These are phyloP conservation scores for Propithecus coquereli DNA, from an alignment of 2,113 vertebrate genomes.

Conservation along the genomic window DNA sequence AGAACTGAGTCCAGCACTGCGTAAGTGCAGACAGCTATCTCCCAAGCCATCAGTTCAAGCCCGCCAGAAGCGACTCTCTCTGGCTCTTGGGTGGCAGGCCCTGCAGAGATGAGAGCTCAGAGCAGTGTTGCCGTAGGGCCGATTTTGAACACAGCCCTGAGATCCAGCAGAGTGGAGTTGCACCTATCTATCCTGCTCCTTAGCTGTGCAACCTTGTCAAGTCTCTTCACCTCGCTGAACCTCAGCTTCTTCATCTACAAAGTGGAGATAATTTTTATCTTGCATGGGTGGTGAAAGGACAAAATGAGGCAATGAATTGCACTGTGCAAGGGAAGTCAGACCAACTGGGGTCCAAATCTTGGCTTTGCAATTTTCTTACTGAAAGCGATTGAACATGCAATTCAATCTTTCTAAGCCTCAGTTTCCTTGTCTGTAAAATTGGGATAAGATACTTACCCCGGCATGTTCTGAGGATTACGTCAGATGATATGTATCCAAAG, in stretches of 20 bases:
- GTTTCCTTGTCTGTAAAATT: background rate
- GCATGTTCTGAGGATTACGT: background rate
- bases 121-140: rapidly evolving
- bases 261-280: background rate
- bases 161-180: rapidly evolving
- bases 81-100: too few relatives aligned
- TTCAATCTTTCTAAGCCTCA: background rate
- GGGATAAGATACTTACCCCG: background rate
- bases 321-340: background rate
- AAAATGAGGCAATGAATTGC: background rate
- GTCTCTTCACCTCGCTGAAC: background rate
- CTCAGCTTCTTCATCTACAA: background rate
- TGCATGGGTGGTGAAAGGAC: background rate
- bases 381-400: background rate
- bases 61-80: background rate
- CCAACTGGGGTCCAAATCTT: background rate
- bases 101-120: background rate
- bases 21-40: rapidly evolving
- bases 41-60: background rate
- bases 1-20: background rate
- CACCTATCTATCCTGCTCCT: too few relatives aligned
- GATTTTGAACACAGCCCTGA: background rate
- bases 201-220: background rate
- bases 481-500: background rate
- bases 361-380: background rate